Evolutionary conservation across 2,888 invertebrate genomes (phyloP), one percentile per base, ranked within the genome.

Genomic region (Sinodicranocentrus sp.): DNA sequence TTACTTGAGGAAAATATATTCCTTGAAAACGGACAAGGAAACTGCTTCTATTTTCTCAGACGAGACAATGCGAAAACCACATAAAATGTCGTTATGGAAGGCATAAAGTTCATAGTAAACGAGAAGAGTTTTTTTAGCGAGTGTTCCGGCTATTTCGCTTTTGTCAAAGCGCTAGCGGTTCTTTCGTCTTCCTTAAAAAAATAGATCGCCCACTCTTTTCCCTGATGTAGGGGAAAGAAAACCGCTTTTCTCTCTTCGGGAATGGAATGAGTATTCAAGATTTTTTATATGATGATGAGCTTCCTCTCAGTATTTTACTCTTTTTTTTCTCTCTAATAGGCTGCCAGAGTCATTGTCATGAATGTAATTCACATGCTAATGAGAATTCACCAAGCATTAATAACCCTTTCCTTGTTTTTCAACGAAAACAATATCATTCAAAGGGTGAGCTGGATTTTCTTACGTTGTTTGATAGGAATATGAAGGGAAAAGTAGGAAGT

Each of bases 341-440:
- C n/a, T n/a, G n/a, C 79, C 72, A 80, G 71, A 72, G 72, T 48
- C 72, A 80, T 72, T 80, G 79, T 65, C 72, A 80, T 80, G 79
- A 80, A 80, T 80, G 72, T 80, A 80, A 80, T 80, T 80, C 79
- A 80, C 79, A 80, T 80, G 79, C 79, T 80, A 80, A 80, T 80
- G 71, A 80, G 79, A 80, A 72, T 80, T n/a, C 72, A 72, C 65
- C 52, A 44, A 65, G 79, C 79, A 80, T 80, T 80, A 80, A 80
- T 80, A 80, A 80, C 79, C 72, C 23, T 80, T 80, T 52, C 65
- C 63, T 39, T 43, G 52, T 44, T 26, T 13, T 10, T 63, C 52
- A 48, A 19, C 63, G 71, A 71, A 48, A 71, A 71, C 63, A 71
- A 79, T 68, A 23, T 23, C 63, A 26, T 43, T 6, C 44, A 33